Evolutionary conservation across 2,888 invertebrate species (phyloP), one percentile per base, ranked within the genome.

Genomic region (Halocaridina rubra): DNA sequence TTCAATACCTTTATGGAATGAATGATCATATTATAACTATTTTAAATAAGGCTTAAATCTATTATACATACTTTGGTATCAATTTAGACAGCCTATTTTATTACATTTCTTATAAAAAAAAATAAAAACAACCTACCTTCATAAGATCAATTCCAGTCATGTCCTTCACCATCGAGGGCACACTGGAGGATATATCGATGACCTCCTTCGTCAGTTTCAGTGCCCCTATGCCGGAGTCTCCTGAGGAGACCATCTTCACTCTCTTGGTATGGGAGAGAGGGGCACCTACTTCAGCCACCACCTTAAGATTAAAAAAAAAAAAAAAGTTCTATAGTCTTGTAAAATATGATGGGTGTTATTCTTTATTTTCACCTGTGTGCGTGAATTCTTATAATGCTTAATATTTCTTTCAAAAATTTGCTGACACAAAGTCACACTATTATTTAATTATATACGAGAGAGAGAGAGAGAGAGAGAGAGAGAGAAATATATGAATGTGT

Each of bases 221-320:
- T 0, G 98, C 98, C 32, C 99, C 99, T 39, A 99, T 93, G 71
- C 97, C 96, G 39, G 98, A 91, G 88, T 91, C 90, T 33, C 98
- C 98, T 89, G 95, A 96, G 0, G 98, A 97, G 24, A 99, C 96
- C 98, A 99, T 98, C 13, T 97, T 98, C 88, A 99, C 95, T 92
- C 98, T 98, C 91, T 97, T 97, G 7, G 96, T 94, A 91, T 98
- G 97, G 0, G 97, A 96, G 89, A 99, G 91, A 5, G 98, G 98
- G 30, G 97, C 98, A 39, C 98, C 97, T 69, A 98, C 96, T 92
- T 98, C 98, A 32, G 98, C 98, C 29, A 98, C 98, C 90, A 98
- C 93, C 98, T 98, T 90, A n/a, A 30, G 5, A 24, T 5, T 8
- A 19, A n/a, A n/a, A n/a, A n/a, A n/a, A n/a, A n/a, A n/a, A n/a